Base-by-base conservation (phyloP, 2,888 invertebrate species). In the Hetaerina titia region DNA sequence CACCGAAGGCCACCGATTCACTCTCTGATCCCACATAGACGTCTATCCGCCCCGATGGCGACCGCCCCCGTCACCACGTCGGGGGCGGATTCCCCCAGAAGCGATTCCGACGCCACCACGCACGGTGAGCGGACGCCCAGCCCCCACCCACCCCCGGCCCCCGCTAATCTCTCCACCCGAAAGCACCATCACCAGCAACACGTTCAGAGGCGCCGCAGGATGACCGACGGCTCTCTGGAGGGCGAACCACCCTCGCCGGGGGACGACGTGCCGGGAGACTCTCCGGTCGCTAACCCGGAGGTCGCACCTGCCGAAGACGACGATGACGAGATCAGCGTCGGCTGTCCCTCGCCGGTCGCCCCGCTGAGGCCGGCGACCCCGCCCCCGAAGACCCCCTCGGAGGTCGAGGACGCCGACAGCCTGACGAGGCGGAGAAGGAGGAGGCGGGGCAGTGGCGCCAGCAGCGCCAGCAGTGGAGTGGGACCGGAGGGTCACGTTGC, bases 321-420 rank as follows among this genome's bases (percentile, higher is more conserved):
- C 95, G 98, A 98, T 96, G 98, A 98, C 97, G 98, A 98, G 97
- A 98, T 98, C 96, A 98, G 98, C 96, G 98, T 98, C 87, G 98
- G 98, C 74, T 98, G 98, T 96, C 98, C 98, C 95, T 97, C 97
- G 95, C 98, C 97, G 6, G 96, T 81, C 2, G 97, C 95, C 92
- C 95, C 95, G 95, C 25, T 95, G 64, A 64, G 31, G 95, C 96
- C 25, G 96, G 96, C 60, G 96, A 96, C 63, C 96, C 96, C 58
- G 96, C 96, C 81, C 96, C 96, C 63, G 95, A 96, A 60, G 96
- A 96, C 69, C 96, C 96, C 87, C 95, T 96, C 95, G 94, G 96
- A 96, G 96, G 96, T 95, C 95, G 96, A 95, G 96, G 96, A 95
- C 96, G 96, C 11, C 96, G 96, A 19, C 95, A 89, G 96, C 96